Evolutionary conservation across 2,888 invertebrate genomes (phyloP).

Genomic region (Heliconius ethilla): DNA sequence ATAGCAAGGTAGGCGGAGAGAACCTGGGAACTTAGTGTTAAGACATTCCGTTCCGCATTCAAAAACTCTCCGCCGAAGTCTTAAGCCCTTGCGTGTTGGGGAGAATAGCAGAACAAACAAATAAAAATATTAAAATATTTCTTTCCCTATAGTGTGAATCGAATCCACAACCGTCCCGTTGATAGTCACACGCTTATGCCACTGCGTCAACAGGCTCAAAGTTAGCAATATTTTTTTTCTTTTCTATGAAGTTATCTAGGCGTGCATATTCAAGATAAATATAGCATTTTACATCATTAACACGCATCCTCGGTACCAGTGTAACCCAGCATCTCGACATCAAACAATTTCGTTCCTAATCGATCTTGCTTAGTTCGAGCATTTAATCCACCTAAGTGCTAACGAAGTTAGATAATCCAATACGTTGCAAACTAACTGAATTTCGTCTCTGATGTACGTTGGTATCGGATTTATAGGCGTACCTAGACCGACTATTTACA

Average conservation of each 20-base stretch:
- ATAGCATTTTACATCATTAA: not conserved
- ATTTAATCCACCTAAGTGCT: slow-evolving; percentile 29
- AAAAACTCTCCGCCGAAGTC: accelerated
- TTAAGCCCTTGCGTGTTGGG: no score
- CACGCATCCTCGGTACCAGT: not conserved
- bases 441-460: not conserved
- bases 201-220: no score
- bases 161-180: no score
- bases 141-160: no score
- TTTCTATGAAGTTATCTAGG: not conserved
- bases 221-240: no score
- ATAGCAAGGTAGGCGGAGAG: no score
- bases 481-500: not conserved
- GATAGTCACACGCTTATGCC: no score
- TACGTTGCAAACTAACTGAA: slow-evolving; percentile 7
- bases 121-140: no score
- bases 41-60: no score
- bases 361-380: slow-evolving; percentile 14
- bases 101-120: no score
- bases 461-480: not conserved
- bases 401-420: slow-evolving; percentile 26
- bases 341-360: slow-evolving; percentile 29
- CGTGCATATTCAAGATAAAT: not conserved
- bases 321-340: slow-evolving; percentile 21
- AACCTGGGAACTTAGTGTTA: no score